A percentile compares a stretch with the other conserved stretches of the same genome.
Evolutionary conservation across 2,888 invertebrate genomes (phyloP).

Genomic region (Tachystola acroxantha): DNA sequence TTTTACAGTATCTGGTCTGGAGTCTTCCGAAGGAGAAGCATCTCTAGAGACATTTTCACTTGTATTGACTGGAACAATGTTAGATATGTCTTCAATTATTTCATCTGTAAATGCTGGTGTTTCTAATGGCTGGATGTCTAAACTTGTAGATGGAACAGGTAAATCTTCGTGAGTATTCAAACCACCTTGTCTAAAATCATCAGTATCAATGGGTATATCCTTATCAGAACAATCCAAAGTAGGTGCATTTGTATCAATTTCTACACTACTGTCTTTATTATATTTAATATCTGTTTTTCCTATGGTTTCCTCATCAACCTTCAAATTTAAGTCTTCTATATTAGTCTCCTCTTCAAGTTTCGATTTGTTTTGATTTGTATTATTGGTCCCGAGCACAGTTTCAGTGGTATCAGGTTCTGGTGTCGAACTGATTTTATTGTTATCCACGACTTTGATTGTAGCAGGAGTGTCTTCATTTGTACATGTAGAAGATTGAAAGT

Average conservation of each 20-base stretch:
- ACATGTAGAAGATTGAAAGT: constrained; percentile 31
- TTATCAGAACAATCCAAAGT: constrained; percentile 5
- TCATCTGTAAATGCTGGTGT: constrained; percentile 4
- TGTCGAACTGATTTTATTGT: constrained; percentile 2
- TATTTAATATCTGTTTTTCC: constrained; percentile 3
- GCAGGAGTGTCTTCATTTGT: constrained; percentile 9
- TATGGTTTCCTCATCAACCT: constrained; percentile 36
- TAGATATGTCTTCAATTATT: constrained; percentile 19
- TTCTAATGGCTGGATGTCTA: constrained; percentile 11
- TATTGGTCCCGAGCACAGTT: constrained; percentile 14
- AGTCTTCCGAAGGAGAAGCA: background rate
- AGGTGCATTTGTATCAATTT: background rate
- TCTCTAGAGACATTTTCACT: background rate
- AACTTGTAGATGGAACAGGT: background rate
- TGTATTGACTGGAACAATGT: constrained; percentile 1
- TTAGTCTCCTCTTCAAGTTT: constrained; percentile 40
- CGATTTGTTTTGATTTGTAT: constrained; percentile 24
- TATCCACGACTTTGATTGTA: constrained; percentile 1
- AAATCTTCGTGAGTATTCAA: constrained; percentile 3
- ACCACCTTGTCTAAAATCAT: constrained; percentile 8
- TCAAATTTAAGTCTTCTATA: constrained; percentile 57
- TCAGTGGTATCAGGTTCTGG: constrained; percentile 17
- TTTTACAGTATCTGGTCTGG: background rate
- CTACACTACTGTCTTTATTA: background rate
- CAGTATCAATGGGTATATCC: background rate